Evolutionary conservation across 2,113 vertebrate species (phyloP), one percentile per base, ranked within the genome.

Genomic region (Meleagris gallopavo): DNA sequence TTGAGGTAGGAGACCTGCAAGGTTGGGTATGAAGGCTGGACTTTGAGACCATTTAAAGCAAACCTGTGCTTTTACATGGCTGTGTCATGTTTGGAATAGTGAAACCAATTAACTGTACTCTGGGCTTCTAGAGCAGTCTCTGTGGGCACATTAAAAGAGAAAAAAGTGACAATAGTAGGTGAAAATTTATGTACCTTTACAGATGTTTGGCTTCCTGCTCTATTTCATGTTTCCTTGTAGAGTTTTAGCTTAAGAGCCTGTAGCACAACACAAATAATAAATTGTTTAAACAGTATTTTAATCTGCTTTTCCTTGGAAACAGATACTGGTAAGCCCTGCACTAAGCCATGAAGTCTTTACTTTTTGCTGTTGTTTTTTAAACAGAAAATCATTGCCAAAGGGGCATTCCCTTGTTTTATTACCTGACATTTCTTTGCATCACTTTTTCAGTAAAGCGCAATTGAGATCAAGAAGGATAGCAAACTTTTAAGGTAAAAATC

Each of bases 401-500:
- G 4, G 11, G n/a, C 54, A 9, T 83, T 80, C 17, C 46, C 46
- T 60, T 70, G 13, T 79, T 90, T 88, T 91, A 80, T 86, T 83
- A 61, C 30, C 61, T 77, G 61, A 30, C 36, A 45, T 67, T 91
- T 95, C 38, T 54, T 85, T 83, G 72, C 32, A 65, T 94, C 61
- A 4, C 5, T 75, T 90, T 83, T 89, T 89, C 32, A 77, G 46
- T 3, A 3, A 84, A 61, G 40, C 74, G 57, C n/a, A 64, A 7
- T 11, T 74, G 91, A 89, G 87, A 92, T 89, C 84, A 73, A 73
- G 29, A 41, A 86, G 57, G 52, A 58, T 41, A 54, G 76, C 69
- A 43, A 78, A 90, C 69, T 86, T 90, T 8, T 65, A 41, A 82
- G 75, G 36, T 86, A 86, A 84, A 93, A 96, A 82, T 24, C 45